Evolutionary conservation across 2,797 vertebrate species (phyloP).

Genomic region (Acipenser oxyrinchus): DNA sequence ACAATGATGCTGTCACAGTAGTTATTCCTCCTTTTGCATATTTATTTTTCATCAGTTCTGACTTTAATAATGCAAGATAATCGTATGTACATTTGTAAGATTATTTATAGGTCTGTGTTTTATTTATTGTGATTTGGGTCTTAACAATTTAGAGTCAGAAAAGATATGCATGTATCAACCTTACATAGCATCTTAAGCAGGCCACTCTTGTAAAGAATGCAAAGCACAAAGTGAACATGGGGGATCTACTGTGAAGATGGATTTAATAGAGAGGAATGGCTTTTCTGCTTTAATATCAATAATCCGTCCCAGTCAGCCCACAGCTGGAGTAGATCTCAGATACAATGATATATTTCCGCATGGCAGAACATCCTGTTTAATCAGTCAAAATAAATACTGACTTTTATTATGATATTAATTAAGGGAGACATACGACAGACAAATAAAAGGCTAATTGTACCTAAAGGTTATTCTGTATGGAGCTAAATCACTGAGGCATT

Average conservation of each 20-base stretch:
- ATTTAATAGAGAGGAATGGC: neutral
- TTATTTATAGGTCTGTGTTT: too few relatives aligned
- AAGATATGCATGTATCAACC: too few relatives aligned
- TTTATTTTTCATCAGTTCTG: too few relatives aligned
- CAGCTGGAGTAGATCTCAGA: constrained; percentile 17
- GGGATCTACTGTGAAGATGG: neutral
- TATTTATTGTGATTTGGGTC: too few relatives aligned
- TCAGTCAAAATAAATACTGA: constrained; percentile 34
- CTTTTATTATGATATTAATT: constrained; percentile 43
- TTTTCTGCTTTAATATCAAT: constrained; percentile 5
- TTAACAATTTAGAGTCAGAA: too few relatives aligned
- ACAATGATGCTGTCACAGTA: too few relatives aligned
- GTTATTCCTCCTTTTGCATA: too few relatives aligned
- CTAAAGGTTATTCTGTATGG: constrained; percentile 34
- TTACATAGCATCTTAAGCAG: too few relatives aligned
- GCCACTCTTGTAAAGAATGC: too few relatives aligned
- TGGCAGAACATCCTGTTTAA: neutral
- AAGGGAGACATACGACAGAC: constrained; percentile 27
- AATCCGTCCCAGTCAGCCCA: constrained; percentile 1
- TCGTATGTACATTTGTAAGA: too few relatives aligned
- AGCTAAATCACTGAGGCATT: constrained; percentile 35
- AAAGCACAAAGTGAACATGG: too few relatives aligned
- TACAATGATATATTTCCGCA: constrained; percentile 11
- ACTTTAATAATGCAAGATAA: too few relatives aligned
- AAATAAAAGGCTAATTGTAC: constrained; percentile 39